These are phyloP conservation scores for Chelonus formosanus DNA, from an alignment of 2,888 invertebrate genomes.

Conservation along the genomic window DNA sequence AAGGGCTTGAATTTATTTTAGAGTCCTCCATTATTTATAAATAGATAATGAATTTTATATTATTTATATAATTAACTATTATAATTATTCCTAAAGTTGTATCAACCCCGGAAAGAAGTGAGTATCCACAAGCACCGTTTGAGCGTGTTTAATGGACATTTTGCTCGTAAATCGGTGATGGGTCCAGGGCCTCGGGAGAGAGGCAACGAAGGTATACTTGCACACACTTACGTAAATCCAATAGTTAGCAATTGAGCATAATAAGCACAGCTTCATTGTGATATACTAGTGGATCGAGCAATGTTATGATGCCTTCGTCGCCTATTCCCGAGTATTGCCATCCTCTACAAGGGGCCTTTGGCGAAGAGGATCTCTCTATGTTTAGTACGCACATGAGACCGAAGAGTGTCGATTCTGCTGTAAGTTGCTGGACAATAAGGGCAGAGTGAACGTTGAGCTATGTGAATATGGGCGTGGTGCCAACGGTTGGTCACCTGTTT, in stretches of 20 bases:
- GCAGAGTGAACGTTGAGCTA: conserved; percentile 80
- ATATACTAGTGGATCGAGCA: conserved; percentile 12
- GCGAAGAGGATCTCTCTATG: conserved; percentile 66
- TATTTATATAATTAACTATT: neutral
- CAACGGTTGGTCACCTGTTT: conserved; percentile 88
- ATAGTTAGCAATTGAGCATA: neutral
- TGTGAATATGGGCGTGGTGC: conserved; percentile 89
- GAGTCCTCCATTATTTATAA: neutral
- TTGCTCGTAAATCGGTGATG: too few relatives aligned
- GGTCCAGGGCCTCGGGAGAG: too few relatives aligned
- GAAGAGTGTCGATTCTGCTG: conserved; percentile 86
- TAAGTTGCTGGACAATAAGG: conserved; percentile 87
- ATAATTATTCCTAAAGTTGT: too few relatives aligned
- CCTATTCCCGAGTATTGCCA: conserved; percentile 54
- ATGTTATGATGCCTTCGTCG: conserved; percentile 50
- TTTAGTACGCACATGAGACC: conserved; percentile 82
- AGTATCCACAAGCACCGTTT: too few relatives aligned
- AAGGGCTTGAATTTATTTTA: conserved; percentile 13
- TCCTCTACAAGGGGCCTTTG: conserved; percentile 58
- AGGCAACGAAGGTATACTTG: too few relatives aligned
- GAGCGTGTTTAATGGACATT: too few relatives aligned
- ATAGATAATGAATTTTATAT: neutral
- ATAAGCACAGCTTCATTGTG: conserved; percentile 9
- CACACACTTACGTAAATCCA: too few relatives aligned
- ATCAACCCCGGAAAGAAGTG: too few relatives aligned